Evolutionary conservation across 2,797 vertebrate genomes (phyloP).

Genomic region (Kryptopterus vitreolus): DNA sequence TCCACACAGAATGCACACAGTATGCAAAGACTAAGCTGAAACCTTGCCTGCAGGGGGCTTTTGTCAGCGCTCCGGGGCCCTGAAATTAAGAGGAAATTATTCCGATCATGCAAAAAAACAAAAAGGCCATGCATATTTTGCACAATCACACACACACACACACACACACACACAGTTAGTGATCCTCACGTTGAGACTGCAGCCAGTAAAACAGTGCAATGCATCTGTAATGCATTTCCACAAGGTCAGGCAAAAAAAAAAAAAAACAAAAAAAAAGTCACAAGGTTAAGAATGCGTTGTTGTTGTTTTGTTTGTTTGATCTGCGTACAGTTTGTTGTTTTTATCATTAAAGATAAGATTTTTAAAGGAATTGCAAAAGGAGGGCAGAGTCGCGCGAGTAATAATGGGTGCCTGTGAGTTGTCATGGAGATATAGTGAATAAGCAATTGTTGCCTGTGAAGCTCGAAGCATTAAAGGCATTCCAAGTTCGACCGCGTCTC

Average conservation of each 20-base stretch:
- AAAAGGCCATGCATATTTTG: background rate
- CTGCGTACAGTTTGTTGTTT: background rate
- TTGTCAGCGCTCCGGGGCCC: background rate
- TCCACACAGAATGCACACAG: background rate
- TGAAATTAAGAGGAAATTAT: slow-evolving; percentile 20
- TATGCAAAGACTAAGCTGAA: slow-evolving; percentile 4
- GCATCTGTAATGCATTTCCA: background rate
- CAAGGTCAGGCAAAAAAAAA: slow-evolving; percentile 26
- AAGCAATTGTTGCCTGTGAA: slow-evolving; percentile 69
- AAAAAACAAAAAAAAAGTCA: too few relatives aligned
- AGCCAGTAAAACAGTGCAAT: background rate
- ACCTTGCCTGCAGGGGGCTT: slow-evolving; percentile 37
- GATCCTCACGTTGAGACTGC: background rate
- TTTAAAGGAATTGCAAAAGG: slow-evolving; percentile 59
- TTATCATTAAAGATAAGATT: background rate
- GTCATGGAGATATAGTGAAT: slow-evolving; percentile 79
- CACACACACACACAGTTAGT: background rate
- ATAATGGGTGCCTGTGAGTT: slow-evolving; percentile 69
- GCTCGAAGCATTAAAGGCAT: slow-evolving; percentile 66
- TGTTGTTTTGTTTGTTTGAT: background rate
- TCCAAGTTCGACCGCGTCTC: slow-evolving; percentile 36
- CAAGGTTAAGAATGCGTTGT: slow-evolving; percentile 14
- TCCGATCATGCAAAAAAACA: slow-evolving; percentile 20
- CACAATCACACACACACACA: background rate
- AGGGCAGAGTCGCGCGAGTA: slow-evolving; percentile 57